A percentile compares a stretch with the other conserved stretches of the same genome.
phyloP scores from a whole-genome alignment of 2,113 vertebrate genomes.

The Misgurnus anguillicaudatus region DNA sequence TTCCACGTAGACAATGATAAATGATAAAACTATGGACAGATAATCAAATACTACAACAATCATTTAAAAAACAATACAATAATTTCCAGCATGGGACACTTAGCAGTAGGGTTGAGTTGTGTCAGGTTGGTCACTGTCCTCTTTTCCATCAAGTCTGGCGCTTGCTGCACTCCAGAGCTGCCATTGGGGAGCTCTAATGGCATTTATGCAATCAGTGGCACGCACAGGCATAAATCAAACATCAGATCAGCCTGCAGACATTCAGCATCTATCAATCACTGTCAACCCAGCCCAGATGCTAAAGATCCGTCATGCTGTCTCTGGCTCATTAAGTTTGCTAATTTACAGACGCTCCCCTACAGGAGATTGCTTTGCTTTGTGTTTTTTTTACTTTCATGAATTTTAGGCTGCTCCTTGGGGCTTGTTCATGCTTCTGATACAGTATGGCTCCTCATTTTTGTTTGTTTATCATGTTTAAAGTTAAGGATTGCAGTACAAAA shows the following conservation, averaged over 20 bases:
- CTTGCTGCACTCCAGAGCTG: slow-evolving; percentile 29
- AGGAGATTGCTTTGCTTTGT: slow-evolving; percentile 19
- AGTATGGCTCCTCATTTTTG: not conserved
- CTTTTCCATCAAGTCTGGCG: slow-evolving; percentile 22
- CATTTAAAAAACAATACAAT: slow-evolving; percentile 40
- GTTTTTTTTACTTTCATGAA: not conserved
- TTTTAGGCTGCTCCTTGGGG: slow-evolving; percentile 2
- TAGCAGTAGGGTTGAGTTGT: slow-evolving; percentile 48
- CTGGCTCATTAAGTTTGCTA: slow-evolving; percentile 50
- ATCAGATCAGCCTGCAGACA: slow-evolving; percentile 50
- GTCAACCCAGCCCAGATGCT: slow-evolving; percentile 49
- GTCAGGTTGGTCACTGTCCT: slow-evolving; percentile 51
- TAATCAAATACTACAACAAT: slow-evolving; percentile 42
- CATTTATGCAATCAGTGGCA: slow-evolving; percentile 46
- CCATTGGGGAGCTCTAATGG: slow-evolving; percentile 48
- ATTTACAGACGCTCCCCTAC: slow-evolving; percentile 54
- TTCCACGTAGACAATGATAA: slow-evolving; percentile 38
- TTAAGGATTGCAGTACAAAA: not conserved
- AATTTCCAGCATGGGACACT: slow-evolving; percentile 35
- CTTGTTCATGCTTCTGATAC: not conserved
- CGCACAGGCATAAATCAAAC: slow-evolving; percentile 51
- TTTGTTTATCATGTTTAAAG: not conserved
- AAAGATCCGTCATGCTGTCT: slow-evolving; percentile 53
- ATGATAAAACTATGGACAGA: slow-evolving; percentile 40
- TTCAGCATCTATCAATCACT: slow-evolving; percentile 54